Conservation (phyloP, 2,797 vertebrate species). For the Pangasius djambal region DNA sequence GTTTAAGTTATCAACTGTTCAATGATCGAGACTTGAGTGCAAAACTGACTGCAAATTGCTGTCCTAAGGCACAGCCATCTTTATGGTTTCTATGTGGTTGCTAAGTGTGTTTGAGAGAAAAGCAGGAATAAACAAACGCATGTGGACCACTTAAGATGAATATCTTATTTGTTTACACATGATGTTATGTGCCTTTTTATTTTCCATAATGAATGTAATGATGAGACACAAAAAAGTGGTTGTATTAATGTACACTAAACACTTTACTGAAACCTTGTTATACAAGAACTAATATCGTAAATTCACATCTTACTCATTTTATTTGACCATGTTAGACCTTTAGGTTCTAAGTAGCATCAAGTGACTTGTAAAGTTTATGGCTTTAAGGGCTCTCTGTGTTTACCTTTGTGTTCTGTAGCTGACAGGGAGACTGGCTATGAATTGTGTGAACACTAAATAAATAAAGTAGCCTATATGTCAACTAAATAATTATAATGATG, state of each 20-base stretch:
- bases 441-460: background rate
- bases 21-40: background rate
- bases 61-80: too few species aligned
- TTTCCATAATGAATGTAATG: background rate
- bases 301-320: background rate
- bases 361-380: background rate
- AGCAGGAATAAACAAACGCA: too few species aligned
- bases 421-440: background rate
- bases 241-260: background rate
- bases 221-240: background rate
- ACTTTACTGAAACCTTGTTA: background rate
- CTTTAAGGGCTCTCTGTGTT: background rate
- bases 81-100: too few species aligned
- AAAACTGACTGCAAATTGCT: background rate
- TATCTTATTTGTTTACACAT: background rate
- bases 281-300: background rate
- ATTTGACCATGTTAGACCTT: background rate
- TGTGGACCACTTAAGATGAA: background rate
- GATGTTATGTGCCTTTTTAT: background rate
- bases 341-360: background rate
- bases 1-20: background rate
- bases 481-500: background rate
- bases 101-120: too few species aligned
- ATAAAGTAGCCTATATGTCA: too few species aligned
- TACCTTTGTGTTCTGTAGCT: background rate